These are phyloP conservation scores for Tyria jacobaeae DNA, from an alignment of 2,888 invertebrate genomes.

Conservation along the genomic window DNA sequence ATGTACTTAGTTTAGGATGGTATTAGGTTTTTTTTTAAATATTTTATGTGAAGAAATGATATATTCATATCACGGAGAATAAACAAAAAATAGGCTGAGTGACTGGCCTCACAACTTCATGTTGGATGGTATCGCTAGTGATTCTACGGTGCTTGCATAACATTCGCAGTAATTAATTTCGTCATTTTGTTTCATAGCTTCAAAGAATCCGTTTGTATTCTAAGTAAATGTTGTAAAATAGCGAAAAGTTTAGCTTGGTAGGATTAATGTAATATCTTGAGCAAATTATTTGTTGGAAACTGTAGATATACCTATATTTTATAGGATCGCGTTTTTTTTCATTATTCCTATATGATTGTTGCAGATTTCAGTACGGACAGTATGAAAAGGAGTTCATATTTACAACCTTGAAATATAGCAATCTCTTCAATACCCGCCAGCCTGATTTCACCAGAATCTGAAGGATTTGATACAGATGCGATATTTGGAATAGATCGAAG, in stretches of 20 bases:
- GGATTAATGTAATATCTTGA: no score
- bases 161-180: slow-evolving; percentile 2
- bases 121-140: background rate
- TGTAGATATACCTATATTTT: no score
- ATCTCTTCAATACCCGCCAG: background rate
- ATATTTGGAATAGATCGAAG: slow-evolving; percentile 1
- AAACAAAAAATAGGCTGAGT: background rate
- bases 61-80: background rate
- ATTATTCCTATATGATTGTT: background rate
- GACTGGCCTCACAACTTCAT: background rate
- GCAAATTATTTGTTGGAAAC: no score
- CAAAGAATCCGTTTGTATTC: no score
- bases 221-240: no score
- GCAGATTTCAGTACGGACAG: slow-evolving; percentile 12
- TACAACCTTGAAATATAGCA: background rate
- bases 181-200: no score
- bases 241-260: no score
- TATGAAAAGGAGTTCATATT: background rate
- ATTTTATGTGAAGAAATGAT: background rate
- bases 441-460: background rate
- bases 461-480: background rate
- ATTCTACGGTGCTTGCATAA: background rate
- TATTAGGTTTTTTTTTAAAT: background rate
- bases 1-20: background rate
- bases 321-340: background rate